A percentile compares a stretch with the other conserved stretches of the same genome.
These are phyloP conservation scores for Ctenodactylus gundi DNA, from an alignment of 2,113 vertebrate genomes.

Conservation along the genomic window DNA sequence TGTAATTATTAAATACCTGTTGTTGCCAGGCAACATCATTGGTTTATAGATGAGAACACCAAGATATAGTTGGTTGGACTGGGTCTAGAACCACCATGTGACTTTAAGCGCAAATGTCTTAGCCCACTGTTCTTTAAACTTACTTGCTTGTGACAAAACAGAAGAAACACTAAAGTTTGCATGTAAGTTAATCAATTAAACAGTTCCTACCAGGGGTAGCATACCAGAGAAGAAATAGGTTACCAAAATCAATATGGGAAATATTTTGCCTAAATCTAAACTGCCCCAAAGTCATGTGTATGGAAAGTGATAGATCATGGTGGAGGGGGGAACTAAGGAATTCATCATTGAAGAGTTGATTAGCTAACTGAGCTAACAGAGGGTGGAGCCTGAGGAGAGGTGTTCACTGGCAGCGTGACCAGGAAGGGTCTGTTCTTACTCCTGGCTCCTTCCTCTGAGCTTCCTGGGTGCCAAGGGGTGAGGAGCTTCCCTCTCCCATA, in stretches of 20 bases:
- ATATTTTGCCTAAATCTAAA: neutral
- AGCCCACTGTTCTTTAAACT: neutral
- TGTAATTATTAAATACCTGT: neutral
- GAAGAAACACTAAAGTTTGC: neutral
- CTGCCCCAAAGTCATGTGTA: neutral
- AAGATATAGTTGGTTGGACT: neutral
- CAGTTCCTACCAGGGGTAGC: neutral
- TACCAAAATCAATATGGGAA: conserved; percentile 8
- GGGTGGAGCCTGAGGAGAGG: neutral
- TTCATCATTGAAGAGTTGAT: neutral
- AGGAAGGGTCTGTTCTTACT: neutral
- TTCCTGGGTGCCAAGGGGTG: neutral
- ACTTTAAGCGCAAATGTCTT: neutral
- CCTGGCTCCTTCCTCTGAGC: neutral
- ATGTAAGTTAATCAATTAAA: neutral
- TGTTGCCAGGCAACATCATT: neutral
- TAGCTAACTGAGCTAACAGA: neutral
- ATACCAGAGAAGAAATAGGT: neutral
- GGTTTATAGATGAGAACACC: neutral
- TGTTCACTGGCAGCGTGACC: neutral
- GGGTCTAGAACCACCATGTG: neutral
- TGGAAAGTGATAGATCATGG: neutral
- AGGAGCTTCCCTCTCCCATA: neutral
- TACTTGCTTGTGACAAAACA: neutral
- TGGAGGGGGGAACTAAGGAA: neutral